phyloP scores from a whole-genome alignment of 2,113 vertebrate genomes.

The Arenaria interpres region DNA sequence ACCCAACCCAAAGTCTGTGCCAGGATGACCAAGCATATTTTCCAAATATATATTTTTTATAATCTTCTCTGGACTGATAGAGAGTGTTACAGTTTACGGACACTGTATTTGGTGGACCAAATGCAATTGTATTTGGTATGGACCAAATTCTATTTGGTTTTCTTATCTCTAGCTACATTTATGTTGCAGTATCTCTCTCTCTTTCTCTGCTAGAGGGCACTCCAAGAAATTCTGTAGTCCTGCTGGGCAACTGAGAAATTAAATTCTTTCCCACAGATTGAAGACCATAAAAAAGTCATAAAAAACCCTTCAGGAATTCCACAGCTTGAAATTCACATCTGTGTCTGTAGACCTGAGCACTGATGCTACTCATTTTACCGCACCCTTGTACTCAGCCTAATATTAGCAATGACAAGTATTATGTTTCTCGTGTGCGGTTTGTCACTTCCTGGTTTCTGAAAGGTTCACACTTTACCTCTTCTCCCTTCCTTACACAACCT shows the following conservation, averaged over 20 bases:
- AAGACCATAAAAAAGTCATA: not conserved
- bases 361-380: not conserved
- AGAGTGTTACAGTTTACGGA: not conserved
- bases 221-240: not conserved
- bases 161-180: not conserved
- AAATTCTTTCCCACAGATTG: not conserved
- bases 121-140: not conserved
- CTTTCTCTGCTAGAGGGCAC: not conserved
- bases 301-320: not conserved
- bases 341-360: not conserved
- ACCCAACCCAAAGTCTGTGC: not conserved
- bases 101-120: not conserved
- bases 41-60: not conserved
- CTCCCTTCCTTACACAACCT: not conserved
- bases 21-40: not conserved
- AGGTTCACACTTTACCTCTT: not conserved
- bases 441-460: not conserved
- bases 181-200: not conserved
- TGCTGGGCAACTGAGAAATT: not conserved
- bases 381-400: not conserved
- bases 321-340: not conserved
- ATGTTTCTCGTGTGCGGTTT: not conserved
- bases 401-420: no score
- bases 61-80: not conserved
- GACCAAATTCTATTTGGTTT: not conserved